Conservation (phyloP, 2,797 vertebrate genomes). For the Squalus acanthias region DNA sequence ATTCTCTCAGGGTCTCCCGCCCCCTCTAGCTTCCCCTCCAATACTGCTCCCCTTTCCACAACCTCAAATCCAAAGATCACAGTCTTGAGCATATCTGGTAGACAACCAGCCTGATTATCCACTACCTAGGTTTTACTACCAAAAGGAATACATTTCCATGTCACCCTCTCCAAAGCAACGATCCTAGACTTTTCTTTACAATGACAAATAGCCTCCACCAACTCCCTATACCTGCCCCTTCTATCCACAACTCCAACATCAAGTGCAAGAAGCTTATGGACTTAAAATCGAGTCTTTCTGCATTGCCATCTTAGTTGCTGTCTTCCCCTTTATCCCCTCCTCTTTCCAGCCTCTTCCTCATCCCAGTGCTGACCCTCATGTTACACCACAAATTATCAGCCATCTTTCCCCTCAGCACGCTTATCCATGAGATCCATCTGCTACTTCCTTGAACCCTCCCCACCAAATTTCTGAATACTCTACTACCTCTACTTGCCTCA, state of each 20-base stretch:
- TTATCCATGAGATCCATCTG: not conserved
- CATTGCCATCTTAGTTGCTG: too few relatives aligned
- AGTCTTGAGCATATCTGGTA: not conserved
- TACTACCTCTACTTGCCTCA: not conserved
- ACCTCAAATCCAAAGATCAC: not conserved
- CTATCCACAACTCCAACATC: not conserved
- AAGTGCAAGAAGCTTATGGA: not conserved
- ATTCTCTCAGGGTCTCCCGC: not conserved
- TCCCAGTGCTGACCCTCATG: not conserved
- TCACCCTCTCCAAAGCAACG: not conserved
- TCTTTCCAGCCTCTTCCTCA: not conserved
- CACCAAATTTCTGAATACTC: not conserved
- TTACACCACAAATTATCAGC: not conserved
- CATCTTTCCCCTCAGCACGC: not conserved
- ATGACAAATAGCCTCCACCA: not conserved
- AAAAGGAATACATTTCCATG: not conserved
- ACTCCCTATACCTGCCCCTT: not conserved
- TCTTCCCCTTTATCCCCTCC: not conserved
- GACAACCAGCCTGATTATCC: not conserved
- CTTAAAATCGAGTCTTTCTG: too few relatives aligned
- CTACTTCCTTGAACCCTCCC: not conserved
- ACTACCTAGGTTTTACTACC: not conserved
- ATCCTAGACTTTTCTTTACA: not conserved
- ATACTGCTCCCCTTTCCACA: not conserved
- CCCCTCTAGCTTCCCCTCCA: not conserved